These are phyloP conservation scores for Sphenopsis melanotis DNA, from an alignment of 2,797 vertebrate species.

Conservation along the genomic window DNA sequence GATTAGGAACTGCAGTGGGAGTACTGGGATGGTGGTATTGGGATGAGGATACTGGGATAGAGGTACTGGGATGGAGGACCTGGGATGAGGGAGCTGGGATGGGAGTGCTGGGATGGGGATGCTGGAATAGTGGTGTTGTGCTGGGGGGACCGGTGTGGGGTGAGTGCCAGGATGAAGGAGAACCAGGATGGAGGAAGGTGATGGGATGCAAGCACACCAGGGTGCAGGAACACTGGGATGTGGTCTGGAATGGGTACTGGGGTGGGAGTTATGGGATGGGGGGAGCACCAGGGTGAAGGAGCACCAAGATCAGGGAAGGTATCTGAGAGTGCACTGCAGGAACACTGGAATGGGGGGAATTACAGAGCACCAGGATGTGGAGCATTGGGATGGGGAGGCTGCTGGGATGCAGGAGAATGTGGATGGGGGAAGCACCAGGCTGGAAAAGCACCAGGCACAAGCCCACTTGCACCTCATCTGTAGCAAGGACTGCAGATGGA, in stretches of 20 bases:
- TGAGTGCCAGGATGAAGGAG: not conserved
- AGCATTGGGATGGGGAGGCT: not conserved
- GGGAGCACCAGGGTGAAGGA: not conserved
- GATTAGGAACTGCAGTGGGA: too few species aligned
- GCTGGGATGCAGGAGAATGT: not conserved
- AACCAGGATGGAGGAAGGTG: not conserved
- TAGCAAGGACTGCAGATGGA: not conserved
- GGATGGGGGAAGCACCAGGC: not conserved
- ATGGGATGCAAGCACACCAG: not conserved
- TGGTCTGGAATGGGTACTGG: not conserved
- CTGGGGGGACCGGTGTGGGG: fast-evolving
- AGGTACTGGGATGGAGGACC: fast-evolving
- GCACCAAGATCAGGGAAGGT: not conserved
- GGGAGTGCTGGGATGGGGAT: fast-evolving
- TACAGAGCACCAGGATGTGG: too few species aligned
- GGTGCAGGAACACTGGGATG: not conserved
- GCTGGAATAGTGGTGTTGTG: not conserved
- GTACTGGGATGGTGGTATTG: not conserved
- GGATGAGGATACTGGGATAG: not conserved
- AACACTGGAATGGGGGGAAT: fast-evolving
- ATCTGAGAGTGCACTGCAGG: too few species aligned
- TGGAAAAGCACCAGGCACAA: not conserved
- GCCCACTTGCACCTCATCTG: fast-evolving
- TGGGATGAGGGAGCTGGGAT: fast-evolving
- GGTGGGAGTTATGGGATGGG: not conserved